Percentiles rank a stretch among this genome's conserved stretches.
phyloP scores from a whole-genome alignment of 2,113 vertebrate genomes.

The Callithrix jacchus region DNA sequence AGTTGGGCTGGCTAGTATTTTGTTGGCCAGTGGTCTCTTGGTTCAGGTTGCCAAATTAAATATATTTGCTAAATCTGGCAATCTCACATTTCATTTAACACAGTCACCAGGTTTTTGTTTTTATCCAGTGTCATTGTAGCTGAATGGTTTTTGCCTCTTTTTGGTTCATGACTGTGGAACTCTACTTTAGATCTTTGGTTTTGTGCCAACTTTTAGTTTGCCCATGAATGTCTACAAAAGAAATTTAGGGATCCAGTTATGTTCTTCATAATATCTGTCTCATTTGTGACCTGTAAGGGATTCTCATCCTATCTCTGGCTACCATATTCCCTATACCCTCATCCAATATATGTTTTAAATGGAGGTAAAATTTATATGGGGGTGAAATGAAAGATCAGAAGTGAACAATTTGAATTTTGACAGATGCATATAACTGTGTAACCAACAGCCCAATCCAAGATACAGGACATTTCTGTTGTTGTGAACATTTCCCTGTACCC shows the following conservation, averaged over 20 bases:
- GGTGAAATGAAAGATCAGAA: background rate
- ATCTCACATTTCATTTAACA: background rate
- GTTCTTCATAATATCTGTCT: background rate
- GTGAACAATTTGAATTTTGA: background rate
- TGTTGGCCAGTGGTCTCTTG: background rate
- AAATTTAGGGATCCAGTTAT: background rate
- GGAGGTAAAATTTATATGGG: slow-evolving; percentile 4
- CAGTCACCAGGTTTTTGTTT: background rate
- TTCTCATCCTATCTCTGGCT: background rate
- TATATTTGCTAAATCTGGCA: background rate
- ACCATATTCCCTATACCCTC: background rate
- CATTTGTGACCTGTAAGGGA: background rate
- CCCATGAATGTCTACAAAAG: slow-evolving; percentile 19
- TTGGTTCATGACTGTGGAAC: slow-evolving; percentile 15
- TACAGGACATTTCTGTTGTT: background rate
- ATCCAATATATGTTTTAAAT: background rate
- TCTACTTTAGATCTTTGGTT: slow-evolving; percentile 48
- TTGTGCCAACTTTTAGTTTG: slow-evolving; percentile 45
- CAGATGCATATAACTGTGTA: background rate
- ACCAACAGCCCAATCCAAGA: background rate
- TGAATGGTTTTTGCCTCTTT: background rate
- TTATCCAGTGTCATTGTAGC: background rate
- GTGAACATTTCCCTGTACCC: background rate
- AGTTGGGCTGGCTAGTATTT: background rate
- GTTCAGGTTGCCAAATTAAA: background rate